Evolutionary conservation across 2,888 invertebrate species (phyloP).

Genomic region (Sepiola atlantica): DNA sequence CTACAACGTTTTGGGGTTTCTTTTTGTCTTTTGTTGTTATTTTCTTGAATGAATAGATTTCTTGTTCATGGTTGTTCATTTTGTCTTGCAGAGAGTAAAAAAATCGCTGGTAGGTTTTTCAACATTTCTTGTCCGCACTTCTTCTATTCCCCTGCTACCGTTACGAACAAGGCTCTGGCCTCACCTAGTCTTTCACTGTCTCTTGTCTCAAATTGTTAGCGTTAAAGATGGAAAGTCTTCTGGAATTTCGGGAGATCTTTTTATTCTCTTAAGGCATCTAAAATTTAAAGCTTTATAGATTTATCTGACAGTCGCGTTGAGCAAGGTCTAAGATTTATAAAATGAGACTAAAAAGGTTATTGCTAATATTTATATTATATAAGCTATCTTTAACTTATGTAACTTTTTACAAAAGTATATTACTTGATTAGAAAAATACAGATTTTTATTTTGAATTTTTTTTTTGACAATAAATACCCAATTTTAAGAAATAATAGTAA

Average conservation of each 20-base stretch:
- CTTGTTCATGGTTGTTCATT: constrained; percentile 11
- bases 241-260: neutral
- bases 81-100: constrained; percentile 32
- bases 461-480: too few relatives aligned
- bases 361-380: neutral
- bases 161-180: neutral
- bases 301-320: neutral
- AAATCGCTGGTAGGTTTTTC: constrained; percentile 32
- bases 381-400: too few relatives aligned
- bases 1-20: neutral
- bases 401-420: too few relatives aligned
- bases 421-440: too few relatives aligned
- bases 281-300: neutral
- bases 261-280: neutral
- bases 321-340: neutral
- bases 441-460: too few relatives aligned
- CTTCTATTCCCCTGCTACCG: neutral
- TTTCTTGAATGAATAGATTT: neutral
- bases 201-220: neutral
- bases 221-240: neutral
- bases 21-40: neutral
- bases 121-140: neutral
- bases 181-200: neutral
- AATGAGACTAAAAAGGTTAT: neutral
- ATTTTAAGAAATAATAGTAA: too few relatives aligned